Percentiles rank a stretch among this genome's conserved stretches.
Conservation (phyloP, 2,113 vertebrate species). For the Bothrops jararaca region DNA sequence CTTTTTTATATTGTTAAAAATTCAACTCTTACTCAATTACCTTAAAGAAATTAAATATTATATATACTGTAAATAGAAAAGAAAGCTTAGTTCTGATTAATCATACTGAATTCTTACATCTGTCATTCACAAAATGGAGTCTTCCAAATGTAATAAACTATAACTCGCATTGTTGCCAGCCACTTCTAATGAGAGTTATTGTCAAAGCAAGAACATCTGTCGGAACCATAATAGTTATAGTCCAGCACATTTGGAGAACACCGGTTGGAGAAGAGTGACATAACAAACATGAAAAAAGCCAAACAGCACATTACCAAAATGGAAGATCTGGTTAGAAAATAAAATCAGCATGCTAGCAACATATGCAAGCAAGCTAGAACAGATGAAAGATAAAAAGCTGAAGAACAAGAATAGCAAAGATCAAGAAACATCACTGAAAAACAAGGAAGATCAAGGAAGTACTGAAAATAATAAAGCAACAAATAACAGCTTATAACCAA, state of each 20-base stretch:
- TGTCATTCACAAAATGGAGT: neutral
- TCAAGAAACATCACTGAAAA: neutral
- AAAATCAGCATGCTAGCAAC: neutral
- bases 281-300: neutral
- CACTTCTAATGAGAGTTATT: neutral
- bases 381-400: neutral
- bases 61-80: conserved; percentile 41
- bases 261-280: neutral
- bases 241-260: neutral
- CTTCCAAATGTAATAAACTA: neutral
- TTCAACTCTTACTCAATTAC: conserved; percentile 41
- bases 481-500: neutral
- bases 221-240: neutral
- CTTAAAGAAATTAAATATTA: conserved; percentile 39
- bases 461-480: neutral
- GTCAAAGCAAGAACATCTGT: too few species aligned
- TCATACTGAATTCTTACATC: conserved; percentile 42
- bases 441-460: neutral
- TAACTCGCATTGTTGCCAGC: neutral
- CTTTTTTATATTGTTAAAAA: neutral
- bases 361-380: neutral
- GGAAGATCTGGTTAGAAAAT: neutral
- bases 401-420: neutral
- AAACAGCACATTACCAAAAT: neutral
- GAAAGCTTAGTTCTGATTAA: conserved; percentile 49